These are phyloP conservation scores for Lutjanus argentimaculatus DNA, from an alignment of 2,797 vertebrate species.

Conservation along the genomic window DNA sequence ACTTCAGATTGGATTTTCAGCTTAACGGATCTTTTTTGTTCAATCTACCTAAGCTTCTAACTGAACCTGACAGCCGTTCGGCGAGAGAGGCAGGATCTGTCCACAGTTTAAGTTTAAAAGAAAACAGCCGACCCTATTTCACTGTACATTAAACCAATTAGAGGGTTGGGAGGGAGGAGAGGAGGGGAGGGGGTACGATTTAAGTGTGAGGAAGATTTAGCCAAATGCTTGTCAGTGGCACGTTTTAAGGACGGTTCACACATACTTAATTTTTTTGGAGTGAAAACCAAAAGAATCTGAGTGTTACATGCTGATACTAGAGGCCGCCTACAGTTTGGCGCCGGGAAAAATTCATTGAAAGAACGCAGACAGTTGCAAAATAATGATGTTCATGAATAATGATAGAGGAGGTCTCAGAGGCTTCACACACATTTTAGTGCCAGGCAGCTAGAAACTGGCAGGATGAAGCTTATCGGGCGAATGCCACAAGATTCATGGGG, in stretches of 20 bases:
- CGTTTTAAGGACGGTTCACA: constrained; percentile 55
- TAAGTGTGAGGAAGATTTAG: constrained; percentile 58
- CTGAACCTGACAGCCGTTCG: constrained; percentile 69
- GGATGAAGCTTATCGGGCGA: constrained; percentile 74
- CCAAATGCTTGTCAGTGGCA: constrained; percentile 67
- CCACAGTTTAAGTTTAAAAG: constrained; percentile 71
- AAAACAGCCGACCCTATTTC: constrained; percentile 76
- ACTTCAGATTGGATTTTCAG: constrained; percentile 78
- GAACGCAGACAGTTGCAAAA: constrained; percentile 74
- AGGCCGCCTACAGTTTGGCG: constrained; percentile 66
- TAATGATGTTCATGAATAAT: constrained; percentile 82
- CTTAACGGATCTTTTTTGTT: constrained; percentile 77
- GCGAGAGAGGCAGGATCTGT: constrained; percentile 64
- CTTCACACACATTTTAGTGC: constrained; percentile 71
- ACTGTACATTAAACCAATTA: constrained; percentile 85
- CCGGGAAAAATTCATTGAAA: constrained; percentile 62
- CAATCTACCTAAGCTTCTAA: constrained; percentile 74
- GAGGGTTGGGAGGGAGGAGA: constrained; percentile 7
- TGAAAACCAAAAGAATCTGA: constrained; percentile 59
- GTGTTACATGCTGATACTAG: constrained; percentile 65
- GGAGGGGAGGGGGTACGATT: constrained; percentile 16
- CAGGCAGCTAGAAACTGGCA: constrained; percentile 74
- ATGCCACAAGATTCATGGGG: constrained; percentile 73
- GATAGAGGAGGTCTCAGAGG: constrained; percentile 75
- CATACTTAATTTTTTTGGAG: constrained; percentile 56